Conservation (phyloP, 2,797 vertebrate species). For the Girardinus metallicus region DNA sequence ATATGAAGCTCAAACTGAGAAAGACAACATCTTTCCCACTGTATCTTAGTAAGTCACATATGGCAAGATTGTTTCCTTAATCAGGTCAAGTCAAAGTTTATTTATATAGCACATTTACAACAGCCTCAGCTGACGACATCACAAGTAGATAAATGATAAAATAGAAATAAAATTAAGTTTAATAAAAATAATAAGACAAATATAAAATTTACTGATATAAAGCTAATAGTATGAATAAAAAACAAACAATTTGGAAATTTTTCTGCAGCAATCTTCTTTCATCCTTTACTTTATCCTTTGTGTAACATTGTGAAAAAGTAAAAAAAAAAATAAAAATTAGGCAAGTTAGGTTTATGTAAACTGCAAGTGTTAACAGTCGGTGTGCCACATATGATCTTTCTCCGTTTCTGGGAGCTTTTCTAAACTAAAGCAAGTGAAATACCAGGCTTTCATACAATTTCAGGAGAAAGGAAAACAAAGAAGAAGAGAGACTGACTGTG, state of each 20-base stretch:
- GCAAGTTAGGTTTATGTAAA: background rate
- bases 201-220: too few species aligned
- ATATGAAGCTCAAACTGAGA: background rate
- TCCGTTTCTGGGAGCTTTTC: conserved; percentile 48
- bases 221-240: too few species aligned
- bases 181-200: too few species aligned
- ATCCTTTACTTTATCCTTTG: too few species aligned
- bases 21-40: background rate
- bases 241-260: background rate
- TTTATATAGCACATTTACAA: too few species aligned
- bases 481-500: conserved; percentile 2
- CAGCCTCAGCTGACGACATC: too few species aligned
- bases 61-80: background rate
- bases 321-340: background rate
- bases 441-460: background rate
- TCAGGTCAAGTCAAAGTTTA: background rate
- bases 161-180: too few species aligned
- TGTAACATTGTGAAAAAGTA: background rate
- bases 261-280: too few species aligned
- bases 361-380: background rate
- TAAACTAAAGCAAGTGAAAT: background rate
- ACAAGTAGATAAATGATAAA: too few species aligned
- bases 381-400: conserved; percentile 32
- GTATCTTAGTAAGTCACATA: background rate
- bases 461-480: background rate